phyloP scores from a whole-genome alignment of 2,888 invertebrate genomes.

The Masnerella sp. region DNA sequence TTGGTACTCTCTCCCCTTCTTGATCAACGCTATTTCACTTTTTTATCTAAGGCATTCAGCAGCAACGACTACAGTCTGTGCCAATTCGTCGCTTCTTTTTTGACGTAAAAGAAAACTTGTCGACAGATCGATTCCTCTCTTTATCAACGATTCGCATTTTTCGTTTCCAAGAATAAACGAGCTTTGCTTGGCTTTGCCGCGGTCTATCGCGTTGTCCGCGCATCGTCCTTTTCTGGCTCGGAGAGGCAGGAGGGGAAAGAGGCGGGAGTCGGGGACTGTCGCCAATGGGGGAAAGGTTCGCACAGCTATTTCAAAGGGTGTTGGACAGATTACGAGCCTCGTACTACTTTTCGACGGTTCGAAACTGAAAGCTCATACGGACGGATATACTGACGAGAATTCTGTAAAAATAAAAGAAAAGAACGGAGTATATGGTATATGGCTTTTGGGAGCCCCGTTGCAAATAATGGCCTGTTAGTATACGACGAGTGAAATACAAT shows the following conservation, averaged over 20 bases:
- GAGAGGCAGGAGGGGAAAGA: slow-evolving; percentile 3
- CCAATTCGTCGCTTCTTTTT: slow-evolving; percentile 69
- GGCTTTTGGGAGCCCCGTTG: slow-evolving; percentile 53
- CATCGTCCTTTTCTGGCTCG: slow-evolving; percentile 50
- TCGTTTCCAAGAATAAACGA: slow-evolving; percentile 63
- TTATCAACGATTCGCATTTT: slow-evolving; percentile 64
- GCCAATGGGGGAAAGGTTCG: slow-evolving; percentile 59
- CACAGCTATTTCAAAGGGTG: slow-evolving; percentile 62
- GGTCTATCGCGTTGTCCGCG: slow-evolving; percentile 60
- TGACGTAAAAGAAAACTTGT: slow-evolving; percentile 68
- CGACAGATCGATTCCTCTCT: slow-evolving; percentile 68
- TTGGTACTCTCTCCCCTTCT: slow-evolving; percentile 43
- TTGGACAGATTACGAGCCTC: slow-evolving; percentile 62
- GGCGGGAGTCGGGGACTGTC: slow-evolving; percentile 20
- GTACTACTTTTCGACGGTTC: slow-evolving; percentile 60
- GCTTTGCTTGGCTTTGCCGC: slow-evolving; percentile 63
- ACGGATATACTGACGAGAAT: slow-evolving; percentile 53
- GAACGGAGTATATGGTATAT: slow-evolving; percentile 57
- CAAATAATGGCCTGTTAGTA: slow-evolving; percentile 58
- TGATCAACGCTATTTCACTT: too few relatives aligned
- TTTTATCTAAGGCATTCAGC: too few relatives aligned
- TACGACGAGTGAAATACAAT: slow-evolving; percentile 47
- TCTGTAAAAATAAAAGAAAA: slow-evolving; percentile 55
- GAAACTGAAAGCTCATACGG: slow-evolving; percentile 58
- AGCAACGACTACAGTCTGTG: slow-evolving; percentile 59